Evolutionary conservation across 2,888 invertebrate genomes (phyloP), one percentile per base, ranked within the genome.

Genomic region (Bhutanitis thaidina): DNA sequence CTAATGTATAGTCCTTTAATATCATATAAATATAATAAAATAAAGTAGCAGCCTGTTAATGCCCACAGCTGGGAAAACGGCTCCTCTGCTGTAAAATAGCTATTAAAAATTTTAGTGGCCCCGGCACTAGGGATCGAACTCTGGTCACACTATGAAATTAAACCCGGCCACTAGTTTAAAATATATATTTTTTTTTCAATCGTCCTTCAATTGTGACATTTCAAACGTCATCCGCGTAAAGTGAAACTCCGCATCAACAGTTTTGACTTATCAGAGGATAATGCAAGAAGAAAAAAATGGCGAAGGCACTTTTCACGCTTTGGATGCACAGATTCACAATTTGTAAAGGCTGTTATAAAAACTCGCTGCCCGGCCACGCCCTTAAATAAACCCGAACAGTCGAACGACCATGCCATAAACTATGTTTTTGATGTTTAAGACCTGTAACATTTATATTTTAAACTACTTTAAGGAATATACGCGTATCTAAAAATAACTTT

Each of bases 291-390:
- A 48, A 47, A 39, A 30, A 55, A 56, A 53, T 39, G 34, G 47
- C 44, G 51, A 47, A 38, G 44, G 38, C 49, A 40, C 54, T 60
- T 63, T 67, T 63, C 60, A 65, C 63, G 62, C 63, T 61, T 59
- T 56, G 55, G 60, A 60, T 45, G 58, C 56, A 54, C 49, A 64
- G 55, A 62, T 62, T 58, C 56, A 58, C 59, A 61, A 64, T 65
- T 65, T 60, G 64, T 59, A 56, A 62, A 59, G 63, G 56, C 49
- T 60, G 48, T 56, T 57, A 55, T 55, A 58, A 65, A 59, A 60
- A 59, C 58, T 52, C 47, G 30, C 27, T 38, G 43, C 43, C 45
- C 49, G 39, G 51, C 58, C 60, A 62, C 65, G 60, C 65, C 61
- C 54, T 52, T 34, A 32, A 44, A 51, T 51, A 51, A 51, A 55